Evolutionary conservation across 2,797 vertebrate species (phyloP), one percentile per base, ranked within the genome.

Genomic region (Acipenser oxyrinchus): DNA sequence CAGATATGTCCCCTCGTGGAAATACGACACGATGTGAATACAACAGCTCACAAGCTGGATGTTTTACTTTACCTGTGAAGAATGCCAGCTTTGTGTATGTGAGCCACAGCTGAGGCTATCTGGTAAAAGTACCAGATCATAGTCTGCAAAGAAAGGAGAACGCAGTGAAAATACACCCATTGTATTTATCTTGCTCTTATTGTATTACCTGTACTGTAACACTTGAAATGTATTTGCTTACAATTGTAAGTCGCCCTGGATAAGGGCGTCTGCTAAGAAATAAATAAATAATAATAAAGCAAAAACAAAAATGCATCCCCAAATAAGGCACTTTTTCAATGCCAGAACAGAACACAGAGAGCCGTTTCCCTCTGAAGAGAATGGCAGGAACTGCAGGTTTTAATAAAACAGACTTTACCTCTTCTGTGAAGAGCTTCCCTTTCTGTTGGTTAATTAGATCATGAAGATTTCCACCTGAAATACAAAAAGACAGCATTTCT

Each of bases 51-150:
- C 23, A 37, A 37, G 23, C 23, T 2, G 23, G 4, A 37, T 37
- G 9, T n/a, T 58, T 58, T 2, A 58, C 18, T 70, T 84, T 77
- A 98, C 96, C 97, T 94, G 86, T 99, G 97, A 76, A 99, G 89
- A 75, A 99, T 86, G 66, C 94, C 96, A 71, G 94, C 95, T 79
- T 93, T 94, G 82, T 99, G 97, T 79, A 99, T 99, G 78, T 97
- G 93, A 76, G 90, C 91, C 73, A 99, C 96, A 1, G 97, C 97
- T 72, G 96, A 95, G 9, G 90, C 87, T 70, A 99, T 93, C 80
- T 99, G 97, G 81, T 97, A 99, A 10, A 99, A 86, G 78, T 96
- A 99, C 97, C 97, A 99, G 69, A 98, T 74, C 62, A 98, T 95
- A 81, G 93, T 90, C 97, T 99, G 76, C 65, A 51, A 74, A 55